Percentiles rank a stretch among this genome's conserved stretches.
phyloP scores from a whole-genome alignment of 2,888 invertebrate genomes.

The Brachylomia viminalis region DNA sequence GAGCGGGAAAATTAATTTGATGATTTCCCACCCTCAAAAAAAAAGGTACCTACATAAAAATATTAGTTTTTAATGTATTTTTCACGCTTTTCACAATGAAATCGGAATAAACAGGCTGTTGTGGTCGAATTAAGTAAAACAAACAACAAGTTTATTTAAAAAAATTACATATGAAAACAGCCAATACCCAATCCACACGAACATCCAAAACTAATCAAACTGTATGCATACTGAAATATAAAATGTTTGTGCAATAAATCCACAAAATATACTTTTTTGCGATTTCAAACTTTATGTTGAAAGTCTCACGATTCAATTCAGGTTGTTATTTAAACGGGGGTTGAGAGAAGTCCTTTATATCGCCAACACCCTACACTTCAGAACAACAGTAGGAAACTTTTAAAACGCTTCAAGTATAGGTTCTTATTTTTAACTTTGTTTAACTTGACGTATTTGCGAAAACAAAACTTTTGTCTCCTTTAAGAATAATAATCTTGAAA shows the following conservation, averaged over 20 bases:
- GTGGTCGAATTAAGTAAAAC: not conserved
- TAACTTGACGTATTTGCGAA: conserved; percentile 44
- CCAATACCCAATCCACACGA: not conserved
- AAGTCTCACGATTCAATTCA: conserved; percentile 45
- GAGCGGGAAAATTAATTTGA: too few relatives aligned
- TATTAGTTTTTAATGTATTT: not conserved
- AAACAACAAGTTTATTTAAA: not conserved
- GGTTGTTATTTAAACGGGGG: conserved; percentile 33
- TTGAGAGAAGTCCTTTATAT: conserved; percentile 46
- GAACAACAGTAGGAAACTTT: conserved; percentile 59
- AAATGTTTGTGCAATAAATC: conserved; percentile 46
- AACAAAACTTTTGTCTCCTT: conserved; percentile 39
- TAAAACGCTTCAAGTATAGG: conserved; percentile 51
- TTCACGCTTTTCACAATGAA: not conserved
- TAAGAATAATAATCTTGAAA: conserved; percentile 34
- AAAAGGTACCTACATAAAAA: too few relatives aligned
- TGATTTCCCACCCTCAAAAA: too few relatives aligned
- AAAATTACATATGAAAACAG: not conserved
- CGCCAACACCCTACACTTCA: conserved; percentile 47
- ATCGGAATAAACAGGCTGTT: not conserved
- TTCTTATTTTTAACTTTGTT: conserved; percentile 56
- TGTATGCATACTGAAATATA: conserved; percentile 50
- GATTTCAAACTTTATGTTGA: conserved; percentile 33
- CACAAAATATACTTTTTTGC: conserved; percentile 5
- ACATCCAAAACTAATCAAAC: conserved; percentile 44